phyloP scores from a whole-genome alignment of 1,140 invertebrate species.

The Saccostrea cuccullata region DNA sequence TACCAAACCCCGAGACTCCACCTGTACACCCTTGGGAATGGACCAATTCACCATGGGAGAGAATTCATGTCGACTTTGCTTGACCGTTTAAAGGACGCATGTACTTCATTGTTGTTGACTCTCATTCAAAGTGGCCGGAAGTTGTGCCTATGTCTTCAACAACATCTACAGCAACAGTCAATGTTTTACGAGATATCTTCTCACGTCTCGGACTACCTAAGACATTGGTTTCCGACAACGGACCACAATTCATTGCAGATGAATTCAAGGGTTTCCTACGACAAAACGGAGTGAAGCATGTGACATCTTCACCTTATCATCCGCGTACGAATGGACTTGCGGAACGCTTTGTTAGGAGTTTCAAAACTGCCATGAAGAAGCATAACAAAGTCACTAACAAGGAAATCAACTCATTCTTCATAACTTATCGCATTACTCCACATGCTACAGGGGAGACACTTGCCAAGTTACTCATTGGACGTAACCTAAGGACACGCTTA shows the following conservation, averaged over 20 bases:
- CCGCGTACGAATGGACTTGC: conserved; percentile 72
- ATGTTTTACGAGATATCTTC: conserved; percentile 65
- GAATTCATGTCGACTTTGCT: conserved; percentile 61
- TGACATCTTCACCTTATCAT: conserved; percentile 66
- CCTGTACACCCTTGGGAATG: conserved; percentile 54
- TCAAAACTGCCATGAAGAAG: conserved; percentile 51
- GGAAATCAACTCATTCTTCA: conserved; percentile 45
- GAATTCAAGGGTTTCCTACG: conserved; percentile 77
- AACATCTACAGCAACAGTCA: conserved; percentile 53
- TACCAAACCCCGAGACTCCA: neutral
- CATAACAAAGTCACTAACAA: conserved; percentile 10
- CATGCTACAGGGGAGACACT: conserved; percentile 55
- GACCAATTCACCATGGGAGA: conserved; percentile 57
- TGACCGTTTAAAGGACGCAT: conserved; percentile 60
- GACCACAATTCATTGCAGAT: conserved; percentile 77
- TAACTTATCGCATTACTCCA: conserved; percentile 53
- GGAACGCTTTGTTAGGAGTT: conserved; percentile 61
- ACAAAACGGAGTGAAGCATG: conserved; percentile 76
- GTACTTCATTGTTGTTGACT: conserved; percentile 59
- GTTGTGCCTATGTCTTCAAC: conserved; percentile 50
- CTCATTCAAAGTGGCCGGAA: conserved; percentile 61
- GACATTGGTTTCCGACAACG: conserved; percentile 78
- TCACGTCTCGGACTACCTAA: conserved; percentile 75
- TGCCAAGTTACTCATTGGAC: conserved; percentile 36
- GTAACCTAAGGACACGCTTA: conserved; percentile 36